A percentile compares a stretch with the other conserved stretches of the same genome.
Evolutionary conservation across 1,140 invertebrate genomes (phyloP).

Genomic region (Ptiloglossa arizonensis): DNA sequence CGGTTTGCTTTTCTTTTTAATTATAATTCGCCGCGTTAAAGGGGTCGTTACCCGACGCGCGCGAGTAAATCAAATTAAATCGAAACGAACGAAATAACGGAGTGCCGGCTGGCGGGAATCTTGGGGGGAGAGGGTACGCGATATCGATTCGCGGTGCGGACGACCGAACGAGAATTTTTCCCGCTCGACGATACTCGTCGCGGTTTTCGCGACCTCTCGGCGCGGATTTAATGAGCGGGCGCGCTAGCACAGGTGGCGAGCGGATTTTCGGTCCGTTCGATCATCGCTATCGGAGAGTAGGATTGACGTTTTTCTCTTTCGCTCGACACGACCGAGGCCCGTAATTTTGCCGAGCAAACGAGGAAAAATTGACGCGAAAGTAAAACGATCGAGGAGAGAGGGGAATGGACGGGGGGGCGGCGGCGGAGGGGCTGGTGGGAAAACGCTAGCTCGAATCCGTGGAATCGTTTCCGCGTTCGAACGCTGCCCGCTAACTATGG

Average conservation of each 20-base stretch:
- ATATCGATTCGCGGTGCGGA: no score
- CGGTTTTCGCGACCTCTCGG: conserved; percentile 39
- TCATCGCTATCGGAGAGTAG: not conserved
- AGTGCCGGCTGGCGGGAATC: no score
- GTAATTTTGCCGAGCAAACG: not conserved
- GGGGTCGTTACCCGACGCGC: no score
- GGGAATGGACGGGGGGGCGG: not conserved
- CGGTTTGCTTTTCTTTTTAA: no score
- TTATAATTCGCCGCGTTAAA: no score
- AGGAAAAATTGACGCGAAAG: not conserved
- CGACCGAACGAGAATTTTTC: not conserved
- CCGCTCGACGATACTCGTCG: not conserved
- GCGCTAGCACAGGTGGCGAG: no score
- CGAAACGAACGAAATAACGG: no score
- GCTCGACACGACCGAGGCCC: not conserved
- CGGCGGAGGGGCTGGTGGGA: no score
- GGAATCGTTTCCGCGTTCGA: not conserved
- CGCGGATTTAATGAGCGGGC: conserved; percentile 40
- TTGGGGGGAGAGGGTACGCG: no score
- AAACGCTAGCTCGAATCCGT: not conserved
- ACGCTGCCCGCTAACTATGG: conserved; percentile 1
- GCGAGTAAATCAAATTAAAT: no score
- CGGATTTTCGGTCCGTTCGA: conserved; percentile 31
- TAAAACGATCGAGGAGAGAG: not conserved
- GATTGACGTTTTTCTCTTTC: not conserved